Conservation (phyloP, 1,140 invertebrate genomes). For the Drosophila bocki region DNA sequence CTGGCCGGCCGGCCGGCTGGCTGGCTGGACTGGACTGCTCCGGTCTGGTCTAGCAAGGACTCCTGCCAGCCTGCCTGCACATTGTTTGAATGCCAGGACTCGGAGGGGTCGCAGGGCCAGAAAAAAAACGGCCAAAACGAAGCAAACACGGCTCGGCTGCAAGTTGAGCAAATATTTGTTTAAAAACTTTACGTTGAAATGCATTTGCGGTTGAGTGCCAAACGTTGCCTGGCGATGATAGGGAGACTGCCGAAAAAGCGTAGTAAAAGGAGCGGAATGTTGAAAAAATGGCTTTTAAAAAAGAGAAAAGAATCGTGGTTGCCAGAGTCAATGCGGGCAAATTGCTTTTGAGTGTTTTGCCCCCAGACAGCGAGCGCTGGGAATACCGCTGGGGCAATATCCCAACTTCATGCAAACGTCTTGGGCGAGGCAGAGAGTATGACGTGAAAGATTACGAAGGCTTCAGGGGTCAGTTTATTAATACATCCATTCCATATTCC, state of each 20-base stretch:
- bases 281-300: constrained; percentile 35
- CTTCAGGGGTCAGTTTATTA: constrained; percentile 29
- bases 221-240: constrained; percentile 61
- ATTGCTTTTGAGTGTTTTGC: constrained; percentile 75
- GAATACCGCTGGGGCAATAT: constrained; percentile 38
- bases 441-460: constrained; percentile 19
- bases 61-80: constrained; percentile 55
- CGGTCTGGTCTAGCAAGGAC: constrained; percentile 43
- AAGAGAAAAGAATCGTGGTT: constrained; percentile 11
- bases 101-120: constrained; percentile 13
- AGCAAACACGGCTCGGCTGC: constrained; percentile 49
- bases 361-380: constrained; percentile 46
- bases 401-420: constrained; percentile 40
- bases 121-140: constrained; percentile 51
- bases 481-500: constrained; percentile 31
- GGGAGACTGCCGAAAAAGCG: constrained; percentile 60
- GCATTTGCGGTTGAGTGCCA: constrained; percentile 82
- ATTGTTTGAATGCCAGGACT: constrained; percentile 72
- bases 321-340: constrained; percentile 62
- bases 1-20: constrained; percentile 64
- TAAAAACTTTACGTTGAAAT: constrained; percentile 84
- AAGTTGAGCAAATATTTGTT: constrained; percentile 84
- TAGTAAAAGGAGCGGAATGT: constrained; percentile 32
- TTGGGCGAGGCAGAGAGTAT: constrained; percentile 9
- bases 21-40: constrained; percentile 25